A percentile compares a stretch with the other conserved stretches of the same genome.
These are phyloP conservation scores for Ispidina lecontei DNA, from an alignment of 2,797 vertebrate genomes.

Conservation along the genomic window DNA sequence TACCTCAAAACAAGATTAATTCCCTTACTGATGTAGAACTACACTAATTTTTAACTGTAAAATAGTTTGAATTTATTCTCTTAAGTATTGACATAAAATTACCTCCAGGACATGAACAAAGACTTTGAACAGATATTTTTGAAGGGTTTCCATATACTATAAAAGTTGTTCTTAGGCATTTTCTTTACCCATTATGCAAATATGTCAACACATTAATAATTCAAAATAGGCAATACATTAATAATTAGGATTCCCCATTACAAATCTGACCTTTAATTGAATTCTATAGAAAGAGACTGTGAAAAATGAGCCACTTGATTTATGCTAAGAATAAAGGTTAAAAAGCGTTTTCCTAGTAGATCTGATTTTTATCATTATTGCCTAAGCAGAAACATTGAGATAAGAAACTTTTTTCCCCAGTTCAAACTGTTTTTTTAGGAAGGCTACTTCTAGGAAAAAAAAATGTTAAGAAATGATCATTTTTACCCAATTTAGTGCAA, in stretches of 20 bases:
- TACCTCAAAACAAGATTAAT: slow-evolving; percentile 13
- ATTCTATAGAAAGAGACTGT: slow-evolving; percentile 81
- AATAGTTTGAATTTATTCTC: slow-evolving; percentile 50
- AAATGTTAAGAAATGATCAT: not conserved
- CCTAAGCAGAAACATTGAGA: not conserved
- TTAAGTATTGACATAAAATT: slow-evolving; percentile 35
- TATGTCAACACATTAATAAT: slow-evolving; percentile 82
- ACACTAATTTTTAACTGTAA: slow-evolving; percentile 24
- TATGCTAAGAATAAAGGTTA: slow-evolving; percentile 83
- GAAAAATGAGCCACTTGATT: slow-evolving; percentile 84
- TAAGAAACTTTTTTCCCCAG: not conserved
- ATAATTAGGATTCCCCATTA: slow-evolving; percentile 83
- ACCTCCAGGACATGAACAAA: not conserved
- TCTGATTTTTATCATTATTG: slow-evolving; percentile 62
- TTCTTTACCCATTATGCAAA: slow-evolving; percentile 83
- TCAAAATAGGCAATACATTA: slow-evolving; percentile 82
- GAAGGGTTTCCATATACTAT: slow-evolving; percentile 55
- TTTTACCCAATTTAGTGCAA: not conserved
- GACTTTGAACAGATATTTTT: slow-evolving; percentile 54
- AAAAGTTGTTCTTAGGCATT: slow-evolving; percentile 77
- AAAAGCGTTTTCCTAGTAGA: slow-evolving; percentile 76
- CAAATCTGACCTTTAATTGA: slow-evolving; percentile 86
- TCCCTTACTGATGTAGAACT: not conserved
- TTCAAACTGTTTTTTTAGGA: not conserved
- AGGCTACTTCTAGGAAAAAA: not conserved